Percentiles rank a stretch among this genome's conserved stretches.
Conservation (phyloP, 2,113 vertebrate genomes). For the Sterna hirundo region DNA sequence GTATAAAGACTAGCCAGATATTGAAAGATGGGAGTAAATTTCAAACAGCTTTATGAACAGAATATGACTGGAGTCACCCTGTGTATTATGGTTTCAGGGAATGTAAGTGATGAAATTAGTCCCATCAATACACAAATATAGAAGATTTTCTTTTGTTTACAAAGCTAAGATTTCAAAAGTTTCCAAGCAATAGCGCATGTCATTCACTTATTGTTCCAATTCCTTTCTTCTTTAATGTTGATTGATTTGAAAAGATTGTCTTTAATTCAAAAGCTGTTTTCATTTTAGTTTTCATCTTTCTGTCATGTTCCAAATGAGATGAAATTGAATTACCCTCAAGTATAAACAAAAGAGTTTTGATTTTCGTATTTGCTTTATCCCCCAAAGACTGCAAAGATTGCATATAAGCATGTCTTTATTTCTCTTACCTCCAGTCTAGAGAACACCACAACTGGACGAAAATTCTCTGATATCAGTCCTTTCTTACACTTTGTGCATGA, state of each 20-base stretch:
- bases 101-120: conserved; percentile 63
- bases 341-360: conserved; percentile 67
- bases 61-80: not conserved
- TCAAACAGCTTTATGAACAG: conserved; percentile 28
- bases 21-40: conserved; percentile 13
- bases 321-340: conserved; percentile 71
- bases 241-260: conserved; percentile 71
- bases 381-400: conserved; percentile 36
- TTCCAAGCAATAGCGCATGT: conserved; percentile 66
- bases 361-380: conserved; percentile 69
- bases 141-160: conserved; percentile 65
- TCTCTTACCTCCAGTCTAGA: not conserved
- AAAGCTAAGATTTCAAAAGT: conserved; percentile 71
- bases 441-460: not conserved
- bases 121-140: conserved; percentile 59
- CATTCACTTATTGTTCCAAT: conserved; percentile 70
- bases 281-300: conserved; percentile 75
- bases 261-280: conserved; percentile 75
- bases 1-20: not conserved
- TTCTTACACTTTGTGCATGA: not conserved
- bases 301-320: conserved; percentile 70
- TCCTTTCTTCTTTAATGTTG: conserved; percentile 72
- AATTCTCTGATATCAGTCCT: not conserved
- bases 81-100: conserved; percentile 50
- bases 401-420: conserved; percentile 14